Base-by-base conservation (phyloP, 2,797 vertebrate genomes). In the Sebastes hubbsi region DNA sequence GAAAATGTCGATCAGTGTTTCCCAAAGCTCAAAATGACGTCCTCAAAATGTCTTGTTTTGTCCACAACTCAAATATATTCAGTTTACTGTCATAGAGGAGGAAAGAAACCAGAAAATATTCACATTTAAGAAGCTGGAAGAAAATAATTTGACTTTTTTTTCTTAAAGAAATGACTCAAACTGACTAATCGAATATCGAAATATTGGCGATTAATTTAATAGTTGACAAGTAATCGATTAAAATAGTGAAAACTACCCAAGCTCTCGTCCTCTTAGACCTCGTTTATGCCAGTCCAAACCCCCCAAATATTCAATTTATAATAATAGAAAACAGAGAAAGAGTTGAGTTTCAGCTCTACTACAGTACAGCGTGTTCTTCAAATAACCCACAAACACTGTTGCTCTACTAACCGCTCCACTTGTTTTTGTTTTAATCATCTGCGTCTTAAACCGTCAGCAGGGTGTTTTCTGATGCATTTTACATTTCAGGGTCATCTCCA, bases 401-500 rank as follows among this genome's bases (percentile, higher is more conserved):
- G 11, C 14, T 18, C 4, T 49, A 46, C 34, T n/a, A 59, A 59
- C 38, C 14, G 8, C 18, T 24, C 3, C 2, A 24, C 38, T 60
- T 71, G 54, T 79, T 69, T 73, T 30, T 67, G 30, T 82, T 84
- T 62, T 59, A 52, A 85, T 77, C 27, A 65, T 61, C 46, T 6
- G 24, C 32, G 14, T 74, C 32, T 11, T 58, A 13, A 77, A 62
- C 58, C 4, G 7, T 66, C 67, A 76, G 29, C 13, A 1, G 67
- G 66, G 59, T 36, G 58, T 52, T 82, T 80, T 80, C 29, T 70
- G 36, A 71, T 78, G 63, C 66, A 13, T 72, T 83, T 88, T 75
- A 72, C 76, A 86, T 89, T 82, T 87, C 16, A 34, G 74, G 78
- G 84, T 91, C 79, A 72, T 87, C 83, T 86, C 80, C 85, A 72